phyloP scores from a whole-genome alignment of 2,797 vertebrate genomes.

The Dicrostonyx torquatus region DNA sequence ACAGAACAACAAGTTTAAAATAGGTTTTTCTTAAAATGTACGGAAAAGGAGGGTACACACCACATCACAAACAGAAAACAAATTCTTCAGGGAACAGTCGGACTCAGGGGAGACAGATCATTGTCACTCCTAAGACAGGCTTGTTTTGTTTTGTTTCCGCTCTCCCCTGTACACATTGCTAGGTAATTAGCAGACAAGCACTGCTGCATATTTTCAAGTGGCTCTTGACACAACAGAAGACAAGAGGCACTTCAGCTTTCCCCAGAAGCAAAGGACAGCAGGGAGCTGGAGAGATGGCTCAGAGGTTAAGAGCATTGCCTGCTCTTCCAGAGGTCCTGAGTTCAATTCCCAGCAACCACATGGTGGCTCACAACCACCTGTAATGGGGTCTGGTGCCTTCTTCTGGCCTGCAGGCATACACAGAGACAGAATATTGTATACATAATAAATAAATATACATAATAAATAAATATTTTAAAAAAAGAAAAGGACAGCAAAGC shows the following conservation, averaged over 20 bases:
- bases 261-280: background rate
- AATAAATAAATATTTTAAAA: too few species aligned
- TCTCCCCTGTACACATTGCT: background rate
- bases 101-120: background rate
- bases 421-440: too few species aligned
- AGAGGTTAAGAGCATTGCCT: too few species aligned
- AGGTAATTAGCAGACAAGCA: background rate
- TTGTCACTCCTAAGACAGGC: background rate
- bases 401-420: too few species aligned
- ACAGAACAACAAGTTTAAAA: constrained; percentile 35
- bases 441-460: too few species aligned
- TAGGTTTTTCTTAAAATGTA: constrained; percentile 42
- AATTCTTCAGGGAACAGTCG: constrained; percentile 26
- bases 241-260: background rate
- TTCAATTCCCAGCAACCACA: too few species aligned
- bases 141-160: background rate
- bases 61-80: constrained; percentile 38
- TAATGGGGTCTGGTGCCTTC: too few species aligned
- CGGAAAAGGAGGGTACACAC: background rate
- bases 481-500: background rate
- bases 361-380: too few species aligned
- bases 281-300: too few species aligned
- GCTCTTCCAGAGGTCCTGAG: too few species aligned
- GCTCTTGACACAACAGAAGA: background rate
- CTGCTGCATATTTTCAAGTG: background rate